phyloP scores from a whole-genome alignment of 2,113 vertebrate species.

The Orycteropus afer region DNA sequence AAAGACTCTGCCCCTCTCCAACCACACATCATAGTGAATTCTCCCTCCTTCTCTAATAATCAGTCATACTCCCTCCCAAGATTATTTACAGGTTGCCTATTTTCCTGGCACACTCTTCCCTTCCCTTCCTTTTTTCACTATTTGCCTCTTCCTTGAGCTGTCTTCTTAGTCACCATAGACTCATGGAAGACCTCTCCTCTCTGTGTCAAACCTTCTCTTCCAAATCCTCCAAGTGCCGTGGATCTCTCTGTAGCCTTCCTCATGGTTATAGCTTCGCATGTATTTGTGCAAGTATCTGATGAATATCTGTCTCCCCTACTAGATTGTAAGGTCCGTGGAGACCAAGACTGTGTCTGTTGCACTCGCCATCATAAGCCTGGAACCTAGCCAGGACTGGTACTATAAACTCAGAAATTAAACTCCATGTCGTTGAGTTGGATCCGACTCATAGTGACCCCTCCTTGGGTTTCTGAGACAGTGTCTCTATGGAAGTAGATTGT shows the following conservation, averaged over 20 bases:
- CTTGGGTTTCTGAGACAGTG: too few species aligned
- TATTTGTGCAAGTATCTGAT: fast-evolving
- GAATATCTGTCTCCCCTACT: not conserved
- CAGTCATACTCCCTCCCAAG: not conserved
- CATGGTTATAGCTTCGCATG: not conserved
- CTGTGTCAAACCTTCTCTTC: not conserved
- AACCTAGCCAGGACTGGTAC: not conserved
- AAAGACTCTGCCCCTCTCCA: not conserved
- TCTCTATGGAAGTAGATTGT: too few species aligned
- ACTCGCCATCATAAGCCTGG: not conserved
- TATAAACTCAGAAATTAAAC: too few species aligned
- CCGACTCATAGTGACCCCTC: too few species aligned
- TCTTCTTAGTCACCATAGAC: not conserved
- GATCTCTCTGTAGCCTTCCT: not conserved
- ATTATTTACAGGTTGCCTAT: too few species aligned
- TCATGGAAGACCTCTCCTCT: not conserved
- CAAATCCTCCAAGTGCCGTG: not conserved
- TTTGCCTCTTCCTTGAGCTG: not conserved
- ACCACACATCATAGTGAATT: fast-evolving
- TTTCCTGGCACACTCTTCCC: not conserved
- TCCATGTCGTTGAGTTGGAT: too few species aligned
- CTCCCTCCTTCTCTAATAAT: not conserved
- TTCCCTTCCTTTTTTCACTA: not conserved
- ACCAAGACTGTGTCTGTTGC: not conserved
- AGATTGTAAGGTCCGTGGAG: not conserved